Conservation (phyloP, 2,888 invertebrate genomes). For the Sisyra nigra region DNA sequence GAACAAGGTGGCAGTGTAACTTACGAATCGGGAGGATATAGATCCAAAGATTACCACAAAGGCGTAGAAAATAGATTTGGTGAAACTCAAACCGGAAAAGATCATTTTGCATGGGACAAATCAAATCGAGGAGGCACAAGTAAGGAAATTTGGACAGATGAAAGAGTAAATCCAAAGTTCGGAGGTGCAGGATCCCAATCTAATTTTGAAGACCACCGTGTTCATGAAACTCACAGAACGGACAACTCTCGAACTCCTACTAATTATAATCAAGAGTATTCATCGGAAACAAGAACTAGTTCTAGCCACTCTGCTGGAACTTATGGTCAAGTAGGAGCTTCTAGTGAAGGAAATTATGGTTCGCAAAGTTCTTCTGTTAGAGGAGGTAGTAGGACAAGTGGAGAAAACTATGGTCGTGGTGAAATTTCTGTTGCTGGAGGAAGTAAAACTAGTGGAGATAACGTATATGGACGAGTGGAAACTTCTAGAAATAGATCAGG, state of each 20-base stretch:
- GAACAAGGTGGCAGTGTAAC: conserved; percentile 10
- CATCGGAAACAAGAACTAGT: too few species aligned
- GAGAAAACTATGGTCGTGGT: conserved; percentile 11
- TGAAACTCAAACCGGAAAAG: neutral
- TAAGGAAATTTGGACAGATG: conserved; percentile 1
- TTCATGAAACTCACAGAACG: too few species aligned
- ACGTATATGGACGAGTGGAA: neutral
- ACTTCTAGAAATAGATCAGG: neutral
- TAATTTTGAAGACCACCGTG: too few species aligned
- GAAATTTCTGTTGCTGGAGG: conserved; percentile 13
- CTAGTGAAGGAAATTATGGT: neutral
- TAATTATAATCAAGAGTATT: too few species aligned
- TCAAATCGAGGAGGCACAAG: neutral
- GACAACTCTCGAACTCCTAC: too few species aligned
- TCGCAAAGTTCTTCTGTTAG: neutral
- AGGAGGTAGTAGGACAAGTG: conserved; percentile 10
- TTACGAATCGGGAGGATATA: conserved; percentile 11
- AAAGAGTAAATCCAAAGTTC: conserved; percentile 13
- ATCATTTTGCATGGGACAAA: conserved; percentile 6
- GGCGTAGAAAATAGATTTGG: neutral
- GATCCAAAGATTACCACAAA: conserved; percentile 13
- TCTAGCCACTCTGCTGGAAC: neutral
- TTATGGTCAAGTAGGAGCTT: neutral
- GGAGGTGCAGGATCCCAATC: neutral
- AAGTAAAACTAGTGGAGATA: conserved; percentile 10